Percentiles rank a stretch among this genome's conserved stretches.
Evolutionary conservation across 2,888 invertebrate genomes (phyloP).

Genomic region (Orthosia gracilis): DNA sequence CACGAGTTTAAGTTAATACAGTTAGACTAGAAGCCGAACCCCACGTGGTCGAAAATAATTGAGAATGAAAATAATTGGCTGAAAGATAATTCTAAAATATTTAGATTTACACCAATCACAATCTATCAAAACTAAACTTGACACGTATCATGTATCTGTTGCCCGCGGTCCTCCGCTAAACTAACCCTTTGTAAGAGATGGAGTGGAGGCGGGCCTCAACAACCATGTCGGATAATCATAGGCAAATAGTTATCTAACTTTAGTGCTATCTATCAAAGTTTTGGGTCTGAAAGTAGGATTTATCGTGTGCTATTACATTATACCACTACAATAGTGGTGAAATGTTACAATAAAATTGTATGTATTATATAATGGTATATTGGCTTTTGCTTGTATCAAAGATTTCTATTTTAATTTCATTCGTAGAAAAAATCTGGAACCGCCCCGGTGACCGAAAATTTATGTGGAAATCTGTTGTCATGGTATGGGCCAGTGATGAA

Average conservation of each 20-base stretch:
- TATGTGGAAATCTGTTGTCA: not conserved
- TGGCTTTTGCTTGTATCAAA: not conserved
- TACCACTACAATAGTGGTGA: not conserved
- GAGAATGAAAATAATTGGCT: no score
- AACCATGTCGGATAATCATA: slow-evolving; percentile 17
- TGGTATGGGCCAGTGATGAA: no score
- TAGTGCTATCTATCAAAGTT: slow-evolving; percentile 31
- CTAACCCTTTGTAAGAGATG: slow-evolving; percentile 30
- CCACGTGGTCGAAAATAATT: no score
- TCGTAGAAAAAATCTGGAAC: no score
- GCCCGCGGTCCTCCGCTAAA: slow-evolving; percentile 11
- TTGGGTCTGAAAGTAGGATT: not conserved
- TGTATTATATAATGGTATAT: not conserved
- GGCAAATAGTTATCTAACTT: slow-evolving; percentile 38
- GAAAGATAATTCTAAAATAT: not conserved
- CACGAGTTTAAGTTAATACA: no score
- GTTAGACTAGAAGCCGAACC: no score
- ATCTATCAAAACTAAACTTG: slow-evolving; percentile 25
- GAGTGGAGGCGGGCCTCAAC: slow-evolving; percentile 9
- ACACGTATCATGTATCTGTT: slow-evolving; percentile 19
- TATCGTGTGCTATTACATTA: slow-evolving; percentile 26
- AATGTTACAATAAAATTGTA: not conserved
- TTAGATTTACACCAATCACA: not conserved
- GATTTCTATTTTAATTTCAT: not conserved
- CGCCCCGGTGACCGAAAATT: no score